Conservation (phyloP, 2,797 vertebrate genomes). For the Varecia variegata region DNA sequence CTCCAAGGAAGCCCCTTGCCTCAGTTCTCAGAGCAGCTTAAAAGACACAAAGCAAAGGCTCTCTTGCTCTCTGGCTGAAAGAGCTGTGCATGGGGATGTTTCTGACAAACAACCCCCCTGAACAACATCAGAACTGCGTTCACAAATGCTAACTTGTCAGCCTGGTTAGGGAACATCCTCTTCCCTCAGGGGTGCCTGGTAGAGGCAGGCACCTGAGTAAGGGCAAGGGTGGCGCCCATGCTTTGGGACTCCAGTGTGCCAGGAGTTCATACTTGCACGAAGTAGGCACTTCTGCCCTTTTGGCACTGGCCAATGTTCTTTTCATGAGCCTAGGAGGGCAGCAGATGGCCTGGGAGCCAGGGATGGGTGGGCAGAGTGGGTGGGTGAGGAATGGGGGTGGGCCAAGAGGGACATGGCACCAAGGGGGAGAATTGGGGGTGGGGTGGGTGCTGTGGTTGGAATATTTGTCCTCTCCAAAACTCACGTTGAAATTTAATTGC, state of each 20-base stretch:
- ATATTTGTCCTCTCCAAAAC: background rate
- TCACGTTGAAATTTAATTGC: background rate
- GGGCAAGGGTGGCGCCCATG: accelerated
- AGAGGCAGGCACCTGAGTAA: background rate
- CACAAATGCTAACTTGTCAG: background rate
- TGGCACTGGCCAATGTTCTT: background rate
- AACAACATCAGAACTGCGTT: background rate
- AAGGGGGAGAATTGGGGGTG: background rate
- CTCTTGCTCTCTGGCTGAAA: conserved; percentile 12
- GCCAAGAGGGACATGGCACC: background rate
- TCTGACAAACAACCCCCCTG: background rate
- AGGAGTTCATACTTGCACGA: background rate
- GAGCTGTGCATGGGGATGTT: background rate
- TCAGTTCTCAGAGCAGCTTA: background rate
- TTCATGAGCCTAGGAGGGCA: background rate
- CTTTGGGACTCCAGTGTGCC: background rate
- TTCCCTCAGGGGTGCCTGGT: background rate
- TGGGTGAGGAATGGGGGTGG: background rate
- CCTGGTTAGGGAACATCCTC: background rate
- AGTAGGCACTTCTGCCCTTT: background rate
- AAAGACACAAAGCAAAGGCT: background rate
- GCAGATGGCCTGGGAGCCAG: background rate
- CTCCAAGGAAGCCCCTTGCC: background rate
- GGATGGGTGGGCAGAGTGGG: background rate
- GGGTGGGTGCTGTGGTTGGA: background rate